Conservation (phyloP, 2,797 vertebrate species). For the Sebastes kiyomatsui region DNA sequence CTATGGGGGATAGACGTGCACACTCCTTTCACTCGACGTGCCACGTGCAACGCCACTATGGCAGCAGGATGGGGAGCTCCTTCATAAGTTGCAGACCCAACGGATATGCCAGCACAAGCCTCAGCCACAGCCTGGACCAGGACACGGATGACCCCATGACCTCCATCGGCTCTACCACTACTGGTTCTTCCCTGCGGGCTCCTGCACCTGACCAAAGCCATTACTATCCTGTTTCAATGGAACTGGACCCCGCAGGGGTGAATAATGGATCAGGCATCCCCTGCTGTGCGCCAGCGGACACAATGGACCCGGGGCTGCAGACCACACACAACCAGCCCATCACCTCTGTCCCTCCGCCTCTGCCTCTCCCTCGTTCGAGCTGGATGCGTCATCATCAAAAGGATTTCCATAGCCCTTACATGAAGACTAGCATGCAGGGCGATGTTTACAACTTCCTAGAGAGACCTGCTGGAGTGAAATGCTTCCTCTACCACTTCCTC, state of each 20-base stretch:
- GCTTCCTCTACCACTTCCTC: constrained; percentile 92
- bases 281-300: constrained; percentile 51
- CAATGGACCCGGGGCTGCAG: constrained; percentile 73
- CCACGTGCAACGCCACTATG: constrained; percentile 68
- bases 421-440: constrained; percentile 90
- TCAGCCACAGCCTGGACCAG: constrained; percentile 56
- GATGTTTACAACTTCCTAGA: constrained; percentile 95
- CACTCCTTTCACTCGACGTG: constrained; percentile 74
- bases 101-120: constrained; percentile 65
- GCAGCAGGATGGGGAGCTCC: constrained; percentile 64
- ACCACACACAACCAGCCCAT: constrained; percentile 59
- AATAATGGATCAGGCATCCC: constrained; percentile 84
- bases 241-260: constrained; percentile 73
- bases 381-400: constrained; percentile 72
- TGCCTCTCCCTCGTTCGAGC: constrained; percentile 61
- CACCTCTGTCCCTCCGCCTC: constrained; percentile 41
- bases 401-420: constrained; percentile 82
- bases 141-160: constrained; percentile 54
- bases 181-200: constrained; percentile 36
- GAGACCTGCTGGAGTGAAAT: constrained; percentile 89
- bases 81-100: constrained; percentile 69
- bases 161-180: constrained; percentile 28
- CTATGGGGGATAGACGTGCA: constrained; percentile 69
- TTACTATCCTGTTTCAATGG: constrained; percentile 86
- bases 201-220: constrained; percentile 55